Base-by-base conservation (phyloP, 2,113 vertebrate genomes). In the Dasyornis broadbenti region DNA sequence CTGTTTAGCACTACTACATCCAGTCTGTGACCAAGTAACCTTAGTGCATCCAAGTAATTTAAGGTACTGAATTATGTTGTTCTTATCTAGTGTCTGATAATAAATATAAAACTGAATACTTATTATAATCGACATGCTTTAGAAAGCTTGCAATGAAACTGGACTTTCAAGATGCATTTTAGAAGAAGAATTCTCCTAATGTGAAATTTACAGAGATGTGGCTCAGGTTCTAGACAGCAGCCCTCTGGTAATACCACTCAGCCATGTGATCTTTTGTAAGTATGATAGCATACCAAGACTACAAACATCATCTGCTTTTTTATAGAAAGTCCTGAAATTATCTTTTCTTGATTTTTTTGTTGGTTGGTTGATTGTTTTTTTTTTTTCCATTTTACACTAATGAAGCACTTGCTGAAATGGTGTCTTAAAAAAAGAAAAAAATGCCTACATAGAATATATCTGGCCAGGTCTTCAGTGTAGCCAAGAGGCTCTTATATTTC, bases 221-320 rank as follows among this genome's bases (percentile, higher is more conserved):
- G 11, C 1, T 1, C 13, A 54, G 21, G 10, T 39, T 59, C 9
- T 82, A 35, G 27, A 28, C 18, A 39, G 17, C 17, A 76, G 23
- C 5, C 15, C 11, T 40, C 9, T 26, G 12, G 27, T 27, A 57
- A 15, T 14, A 39, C 8, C 6, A 57, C 10, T 11, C 15, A 88
- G 22, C 3, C 5, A 4, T 5, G 0, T 37, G 21, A 54, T 10
- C 9, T 60, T 76, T 63, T 9, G 3, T n/a, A 54, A 1, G 0
- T 8, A 45, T 31, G 20, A 50, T n/a, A 69, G 33, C 6, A 52
- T 0, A 86, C 16, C 16, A 76, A 89, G 31, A 31, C 44, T 50
- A 37, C 13, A 86, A 68, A 45, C 2, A 13, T 59, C 15, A 28
- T 26, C 13, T 72, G 3, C 4, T 86, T 79, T 75, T 82, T 26